Evolutionary conservation across 2,113 vertebrate genomes (phyloP).

Genomic region (Uria lomvia): DNA sequence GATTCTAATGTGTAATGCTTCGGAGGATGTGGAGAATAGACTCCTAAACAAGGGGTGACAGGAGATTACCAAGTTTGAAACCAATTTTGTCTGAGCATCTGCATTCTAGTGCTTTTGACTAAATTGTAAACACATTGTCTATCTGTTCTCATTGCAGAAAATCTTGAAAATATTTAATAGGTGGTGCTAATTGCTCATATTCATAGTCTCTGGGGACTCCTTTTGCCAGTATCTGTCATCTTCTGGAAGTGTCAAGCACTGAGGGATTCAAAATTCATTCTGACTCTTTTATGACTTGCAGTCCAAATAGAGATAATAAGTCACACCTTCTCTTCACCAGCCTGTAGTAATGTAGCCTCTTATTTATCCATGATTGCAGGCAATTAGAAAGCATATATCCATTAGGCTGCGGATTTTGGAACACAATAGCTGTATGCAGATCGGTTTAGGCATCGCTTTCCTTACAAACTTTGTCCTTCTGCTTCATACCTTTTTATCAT

Average conservation of each 20-base stretch:
- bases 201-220: neutral
- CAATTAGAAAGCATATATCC: slow-evolving; percentile 20
- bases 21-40: neutral
- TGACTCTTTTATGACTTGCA: neutral
- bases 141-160: neutral
- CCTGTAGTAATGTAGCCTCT: neutral
- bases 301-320: neutral
- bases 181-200: neutral
- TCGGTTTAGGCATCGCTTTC: neutral
- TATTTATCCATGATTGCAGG: neutral
- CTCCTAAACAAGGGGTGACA: neutral
- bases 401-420: neutral
- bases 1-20: neutral
- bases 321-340: neutral
- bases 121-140: neutral
- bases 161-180: slow-evolving; percentile 7
- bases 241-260: neutral
- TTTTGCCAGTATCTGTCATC: neutral
- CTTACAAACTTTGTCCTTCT: neutral
- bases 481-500: neutral
- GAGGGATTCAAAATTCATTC: slow-evolving; percentile 15
- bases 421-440: neutral
- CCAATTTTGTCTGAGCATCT: neutral
- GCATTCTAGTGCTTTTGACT: neutral
- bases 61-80: neutral